Evolutionary conservation across 64 coral and sea anemone genomes (phyloP), one percentile per base, ranked within the genome.

Genomic region (Stichodactyla helianthus): DNA sequence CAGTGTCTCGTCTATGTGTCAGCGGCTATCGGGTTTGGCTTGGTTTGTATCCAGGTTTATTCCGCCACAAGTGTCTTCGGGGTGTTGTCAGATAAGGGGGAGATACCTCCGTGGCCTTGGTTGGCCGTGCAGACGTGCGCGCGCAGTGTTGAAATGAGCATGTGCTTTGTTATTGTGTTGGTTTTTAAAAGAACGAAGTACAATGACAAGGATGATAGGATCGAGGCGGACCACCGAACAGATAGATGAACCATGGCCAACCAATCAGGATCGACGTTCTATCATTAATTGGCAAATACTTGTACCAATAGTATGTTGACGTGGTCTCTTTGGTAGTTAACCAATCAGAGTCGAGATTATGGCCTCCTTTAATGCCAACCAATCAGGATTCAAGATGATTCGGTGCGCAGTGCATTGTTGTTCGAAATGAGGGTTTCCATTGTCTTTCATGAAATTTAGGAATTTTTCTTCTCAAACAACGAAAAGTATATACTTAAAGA

Each of bases 101-200:
- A 79, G 20, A 52, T 61, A 44, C 28, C 16, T 10, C 83, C 88
- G 54, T 93, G 92, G 92, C 71, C 84, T 26, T 93, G 92, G 92
- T 86, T 89, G 51, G 51, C 76, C 70, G 13, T 93, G 44, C 92
- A 93, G 50, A 86, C 92, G 27, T 50, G 63, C 18, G 9, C 78
- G 19, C 87, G 87, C 61, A 20, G 20, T 31, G 74, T 93, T 14
- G 88, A 93, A 57, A 80, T 86, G 25, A 79, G 58, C 76, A 86
- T 93, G 59, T 93, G 83, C 60, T 18, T 86, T 6, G 63, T 89
- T 51, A 89, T 89, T 63, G 50, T 93, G 22, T 71, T 82, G 78
- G 78, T 15, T 51, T 81, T 81, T 20, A 81, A 81, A 54, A 81
- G 50, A 81, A 81, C 78, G 0, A 81, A 54, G 12, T 81, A 74